Base-by-base conservation (phyloP, 2,888 invertebrate genomes). In the Flabesymbios commensalis region DNA sequence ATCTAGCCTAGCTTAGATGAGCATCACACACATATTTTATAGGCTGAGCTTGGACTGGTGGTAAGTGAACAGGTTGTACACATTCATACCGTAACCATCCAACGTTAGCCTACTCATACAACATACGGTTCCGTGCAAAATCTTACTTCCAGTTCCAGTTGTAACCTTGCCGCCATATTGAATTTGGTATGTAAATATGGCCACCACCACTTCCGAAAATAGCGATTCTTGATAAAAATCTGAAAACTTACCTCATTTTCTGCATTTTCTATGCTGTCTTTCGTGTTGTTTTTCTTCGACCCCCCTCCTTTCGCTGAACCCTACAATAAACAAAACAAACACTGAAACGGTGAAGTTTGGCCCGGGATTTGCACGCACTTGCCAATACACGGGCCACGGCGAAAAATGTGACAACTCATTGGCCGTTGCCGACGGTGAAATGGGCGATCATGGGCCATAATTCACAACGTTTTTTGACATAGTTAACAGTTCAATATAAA, bases 211-310 rank as follows among this genome's bases (percentile, higher is more conserved):
- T 14, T n/a, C n/a, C n/a, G 10, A 36, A n/a, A 14, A 10, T 14
- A 36, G 36, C 32, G 22, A n/a, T n/a, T 36, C 39, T 7, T 17
- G 45, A 14, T 10, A 14, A 17, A 45, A 17, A 7, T 45, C 53
- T 19, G 17, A 14, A 31, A 22, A 41, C 59, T 63, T 53, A 65
- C 65, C 65, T 65, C 65, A 57, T 65, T 65, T 57, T 65, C 62
- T 26, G 61, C 58, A 39, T 59, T 59, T 39, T 65, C 65, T 28
- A 55, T 41, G 43, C 55, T 57, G 32, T 63, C 63, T 57, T 63
- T 63, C 43, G 45, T 29, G 31, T 53, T 36, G 10, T 53, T 53
- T 26, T 63, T 63, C 31, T 36, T 52, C 32, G 59, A 28, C 29
- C 54, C 42, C 10, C 52, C 45, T 14, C 28, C 41, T 52, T 63